A percentile compares a stretch with the other conserved stretches of the same genome.
These are phyloP conservation scores for Indicator maculatus DNA, from an alignment of 2,113 vertebrate genomes.

Conservation along the genomic window DNA sequence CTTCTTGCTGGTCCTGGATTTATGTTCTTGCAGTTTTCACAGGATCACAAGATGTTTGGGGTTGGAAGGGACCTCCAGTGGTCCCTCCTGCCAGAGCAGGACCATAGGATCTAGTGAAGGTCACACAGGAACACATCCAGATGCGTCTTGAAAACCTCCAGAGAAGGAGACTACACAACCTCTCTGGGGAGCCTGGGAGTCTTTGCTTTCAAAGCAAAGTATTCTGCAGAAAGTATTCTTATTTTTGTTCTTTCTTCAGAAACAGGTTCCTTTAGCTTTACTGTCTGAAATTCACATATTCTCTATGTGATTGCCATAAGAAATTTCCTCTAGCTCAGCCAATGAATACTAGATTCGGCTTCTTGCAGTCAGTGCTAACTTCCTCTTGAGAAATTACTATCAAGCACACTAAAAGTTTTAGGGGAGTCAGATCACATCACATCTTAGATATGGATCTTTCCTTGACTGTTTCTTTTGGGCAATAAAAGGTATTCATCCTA, in stretches of 20 bases:
- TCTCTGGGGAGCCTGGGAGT: too few relatives aligned
- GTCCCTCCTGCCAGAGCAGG: too few relatives aligned
- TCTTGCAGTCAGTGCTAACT: neutral
- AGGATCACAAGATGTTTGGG: too few relatives aligned
- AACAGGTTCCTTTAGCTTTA: neutral
- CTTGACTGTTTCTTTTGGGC: neutral
- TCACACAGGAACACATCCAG: too few relatives aligned
- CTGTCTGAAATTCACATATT: neutral
- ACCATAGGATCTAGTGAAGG: too few relatives aligned
- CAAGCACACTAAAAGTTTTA: neutral
- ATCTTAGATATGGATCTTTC: neutral
- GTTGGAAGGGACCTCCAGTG: too few relatives aligned
- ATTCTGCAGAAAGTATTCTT: neutral
- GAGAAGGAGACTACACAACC: too few relatives aligned
- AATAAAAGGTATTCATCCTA: neutral
- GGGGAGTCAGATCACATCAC: neutral
- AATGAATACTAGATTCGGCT: neutral
- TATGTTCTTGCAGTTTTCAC: neutral
- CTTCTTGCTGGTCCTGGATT: neutral
- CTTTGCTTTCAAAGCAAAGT: neutral
- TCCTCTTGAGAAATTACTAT: neutral
- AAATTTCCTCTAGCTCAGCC: neutral
- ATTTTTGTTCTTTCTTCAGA: neutral
- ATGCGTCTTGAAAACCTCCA: too few relatives aligned
- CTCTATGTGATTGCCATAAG: neutral